phyloP scores from a whole-genome alignment of 1,140 invertebrate genomes.

The Meteorus sp. region DNA sequence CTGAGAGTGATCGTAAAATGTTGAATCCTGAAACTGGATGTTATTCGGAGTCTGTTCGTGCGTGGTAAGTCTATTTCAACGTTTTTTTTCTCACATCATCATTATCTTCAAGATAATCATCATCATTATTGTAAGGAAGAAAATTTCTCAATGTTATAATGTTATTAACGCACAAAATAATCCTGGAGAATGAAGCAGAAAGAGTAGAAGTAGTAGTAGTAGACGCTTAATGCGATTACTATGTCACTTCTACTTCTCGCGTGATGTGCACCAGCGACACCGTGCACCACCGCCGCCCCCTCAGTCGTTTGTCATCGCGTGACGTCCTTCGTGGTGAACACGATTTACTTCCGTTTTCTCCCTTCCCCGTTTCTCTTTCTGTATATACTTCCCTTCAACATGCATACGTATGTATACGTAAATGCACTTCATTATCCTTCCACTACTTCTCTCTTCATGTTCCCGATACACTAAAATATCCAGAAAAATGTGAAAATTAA shows the following conservation, averaged over 20 bases:
- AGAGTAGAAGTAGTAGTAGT: conserved; percentile 14
- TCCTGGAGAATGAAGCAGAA: too few species aligned
- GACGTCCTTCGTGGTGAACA: conserved; percentile 52
- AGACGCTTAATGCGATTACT: conserved; percentile 52
- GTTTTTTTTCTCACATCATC: conserved; percentile 6
- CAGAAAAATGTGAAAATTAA: too few species aligned
- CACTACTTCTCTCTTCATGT: too few species aligned
- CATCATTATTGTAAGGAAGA: too few species aligned
- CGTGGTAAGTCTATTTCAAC: conserved; percentile 47
- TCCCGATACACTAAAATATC: too few species aligned
- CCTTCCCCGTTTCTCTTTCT: conserved; percentile 24
- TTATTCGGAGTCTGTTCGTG: conserved; percentile 54
- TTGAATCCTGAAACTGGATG: conserved; percentile 54
- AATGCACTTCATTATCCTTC: too few species aligned
- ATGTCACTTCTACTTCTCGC: conserved; percentile 51
- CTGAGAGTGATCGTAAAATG: conserved; percentile 57
- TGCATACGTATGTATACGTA: too few species aligned
- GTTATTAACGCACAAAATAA: too few species aligned
- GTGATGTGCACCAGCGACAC: conserved; percentile 28
- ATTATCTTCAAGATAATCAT: too few species aligned
- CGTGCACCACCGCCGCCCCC: conserved; percentile 3
- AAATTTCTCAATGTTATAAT: too few species aligned
- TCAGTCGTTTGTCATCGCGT: conserved; percentile 57
- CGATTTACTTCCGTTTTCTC: conserved; percentile 56
- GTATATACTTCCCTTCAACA: conserved; percentile 24